Evolutionary conservation across 1,140 invertebrate genomes (phyloP), one percentile per base, ranked within the genome.

Genomic region (Ladona fulva): DNA sequence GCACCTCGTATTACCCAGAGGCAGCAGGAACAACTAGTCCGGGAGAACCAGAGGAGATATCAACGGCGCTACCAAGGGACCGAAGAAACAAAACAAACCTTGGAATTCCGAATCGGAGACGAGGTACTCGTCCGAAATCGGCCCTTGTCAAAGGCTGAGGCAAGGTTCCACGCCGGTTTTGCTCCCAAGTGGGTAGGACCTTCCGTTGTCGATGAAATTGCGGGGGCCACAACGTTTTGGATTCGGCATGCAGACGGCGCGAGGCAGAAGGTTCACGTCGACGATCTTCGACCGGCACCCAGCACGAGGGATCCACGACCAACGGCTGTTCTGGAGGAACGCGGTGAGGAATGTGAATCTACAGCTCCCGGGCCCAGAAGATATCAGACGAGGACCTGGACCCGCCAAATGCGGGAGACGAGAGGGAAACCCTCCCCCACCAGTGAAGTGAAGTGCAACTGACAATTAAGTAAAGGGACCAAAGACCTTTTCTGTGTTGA

Each of bases 101-200:
- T 19, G 44, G 44, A 52, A 10, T 52, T 52, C 44, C 19, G 19
- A 11, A 10, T 12, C n/a, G 80, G 66, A 1, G 74, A 75, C 10
- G 0, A n/a, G 8, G 76, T 79, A 6, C 78, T 74, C 52, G 42
- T 74, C 0, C 73, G 76, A 37, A 42, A 19, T 0, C 78, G 79
- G 74, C 78, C 77, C 6, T 78, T 79, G 1, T 79, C 77, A 12
- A 78, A 81, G 16, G 79, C 79, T 3, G 75, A 22, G 0, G 78
- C 78, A 0, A 22, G 74, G 6, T 79, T 79, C 77, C 76, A 78
- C 76, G 79, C 78, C 1, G 80, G 79, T 10, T 78, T 81, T 76
- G 79, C 78, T 0, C 29, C 74, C 0, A 75, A 75, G 29, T 80
- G 79, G 79, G 77, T 77, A 16, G 80, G 80, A 5, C 80, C 80